Conservation (phyloP, 2,888 invertebrate species). For the Agriopis leucophaearia region DNA sequence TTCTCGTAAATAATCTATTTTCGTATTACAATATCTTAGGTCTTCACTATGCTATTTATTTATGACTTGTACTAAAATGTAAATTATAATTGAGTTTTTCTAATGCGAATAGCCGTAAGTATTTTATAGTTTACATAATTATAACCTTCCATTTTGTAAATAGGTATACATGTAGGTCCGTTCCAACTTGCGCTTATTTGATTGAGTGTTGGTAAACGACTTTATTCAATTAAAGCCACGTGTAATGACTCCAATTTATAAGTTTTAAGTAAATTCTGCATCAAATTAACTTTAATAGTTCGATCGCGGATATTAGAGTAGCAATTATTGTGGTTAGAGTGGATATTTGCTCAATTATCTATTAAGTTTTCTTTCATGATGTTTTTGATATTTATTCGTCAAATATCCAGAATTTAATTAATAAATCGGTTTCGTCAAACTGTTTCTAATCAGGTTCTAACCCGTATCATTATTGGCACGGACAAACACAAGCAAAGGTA, state of each 20-base stretch:
- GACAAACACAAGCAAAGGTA: too few species aligned
- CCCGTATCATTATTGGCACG: too few species aligned
- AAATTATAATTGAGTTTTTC: too few species aligned
- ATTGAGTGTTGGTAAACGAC: constrained; percentile 33
- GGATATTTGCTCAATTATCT: background rate
- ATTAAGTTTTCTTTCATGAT: background rate
- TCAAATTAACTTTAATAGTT: constrained; percentile 22
- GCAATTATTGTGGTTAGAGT: constrained; percentile 1
- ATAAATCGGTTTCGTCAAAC: too few species aligned
- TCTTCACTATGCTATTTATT: too few species aligned
- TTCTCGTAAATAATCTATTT: too few species aligned
- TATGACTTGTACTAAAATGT: too few species aligned
- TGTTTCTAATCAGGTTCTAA: too few species aligned
- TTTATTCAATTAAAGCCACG: constrained; percentile 38
- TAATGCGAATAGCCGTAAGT: too few species aligned
- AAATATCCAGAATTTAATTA: background rate
- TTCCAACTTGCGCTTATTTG: background rate
- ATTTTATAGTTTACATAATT: too few species aligned
- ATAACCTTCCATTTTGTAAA: too few species aligned
- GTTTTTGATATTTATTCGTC: background rate
- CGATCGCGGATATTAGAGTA: constrained; percentile 15
- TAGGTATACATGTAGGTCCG: background rate
- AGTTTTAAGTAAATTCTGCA: constrained; percentile 25
- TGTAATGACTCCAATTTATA: constrained; percentile 32
- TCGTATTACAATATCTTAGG: too few species aligned